Evolutionary conservation across 2,797 vertebrate genomes (phyloP), one percentile per base, ranked within the genome.

Genomic region (Numenius phaeopus): DNA sequence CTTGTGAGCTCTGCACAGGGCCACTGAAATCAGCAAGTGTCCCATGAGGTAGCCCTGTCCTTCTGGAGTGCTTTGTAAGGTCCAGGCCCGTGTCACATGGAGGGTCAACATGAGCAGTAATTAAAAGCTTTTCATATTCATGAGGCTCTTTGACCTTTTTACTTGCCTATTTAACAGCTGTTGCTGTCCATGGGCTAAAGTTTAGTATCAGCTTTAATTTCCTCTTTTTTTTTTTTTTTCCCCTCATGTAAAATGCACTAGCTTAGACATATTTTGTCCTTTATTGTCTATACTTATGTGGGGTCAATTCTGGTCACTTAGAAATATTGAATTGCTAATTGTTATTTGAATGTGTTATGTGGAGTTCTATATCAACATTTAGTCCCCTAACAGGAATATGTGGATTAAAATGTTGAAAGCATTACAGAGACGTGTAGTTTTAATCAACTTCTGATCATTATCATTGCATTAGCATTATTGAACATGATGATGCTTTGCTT

Each of bases 371-470:
- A 70, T 84, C 96, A 87, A 73, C 47, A 84, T 89, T 94, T 95
- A 90, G 49, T 71, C 30, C 42, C 14, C 8, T 90, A 94, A 73
- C 37, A 91, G 59, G 59, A 92, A 77, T 70, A 95, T 13, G 12
- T 89, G 52, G 14, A 73, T 85, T 94, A 80, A 96, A 94, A 94
- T 93, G 78, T 73, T 94, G 73, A 87, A 87, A 69, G 32, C 23
- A 66, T 94, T 92, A 77, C 9, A 77, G 77, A 90, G 42, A 34
- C 32, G 44, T 77, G 71, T 54, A 70, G 26, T 82, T 91, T 91
- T 72, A 90, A 94, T 66, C 29, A 87, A 29, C 22, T 88, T 79
- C 52, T 73, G 20, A 42, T 75, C 19, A 27, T 78, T 90, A 61
- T 10, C 20, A 40, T 78, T 37, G 49, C 44, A 78, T 83, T 88